phyloP scores from a whole-genome alignment of 2,797 vertebrate species.

The Notamacropus eugenii region DNA sequence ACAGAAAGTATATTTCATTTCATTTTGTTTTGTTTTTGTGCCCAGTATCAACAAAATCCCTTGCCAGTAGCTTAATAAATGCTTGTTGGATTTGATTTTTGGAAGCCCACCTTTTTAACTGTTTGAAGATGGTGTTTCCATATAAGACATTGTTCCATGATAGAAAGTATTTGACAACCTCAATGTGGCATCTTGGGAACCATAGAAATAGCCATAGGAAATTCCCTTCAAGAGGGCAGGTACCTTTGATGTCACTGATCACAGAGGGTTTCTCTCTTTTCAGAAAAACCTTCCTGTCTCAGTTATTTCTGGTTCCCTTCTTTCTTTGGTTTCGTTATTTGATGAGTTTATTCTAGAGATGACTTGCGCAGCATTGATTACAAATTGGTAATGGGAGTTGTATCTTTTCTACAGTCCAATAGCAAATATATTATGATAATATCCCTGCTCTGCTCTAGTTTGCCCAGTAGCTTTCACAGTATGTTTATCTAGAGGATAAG shows the following conservation, averaged over 20 bases:
- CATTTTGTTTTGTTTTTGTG: background rate
- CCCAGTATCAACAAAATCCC: background rate
- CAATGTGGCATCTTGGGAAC: no score
- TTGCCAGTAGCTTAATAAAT: background rate
- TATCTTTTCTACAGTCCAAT: background rate
- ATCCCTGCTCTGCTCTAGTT: background rate
- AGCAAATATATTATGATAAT: background rate
- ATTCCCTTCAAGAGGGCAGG: no score
- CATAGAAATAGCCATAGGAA: no score
- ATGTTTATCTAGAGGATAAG: background rate
- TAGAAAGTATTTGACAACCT: no score
- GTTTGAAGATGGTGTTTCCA: background rate
- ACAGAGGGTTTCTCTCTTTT: no score
- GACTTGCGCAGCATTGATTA: background rate
- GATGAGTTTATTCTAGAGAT: constrained; percentile 14
- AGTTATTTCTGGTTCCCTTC: constrained; percentile 11
- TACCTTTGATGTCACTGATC: no score
- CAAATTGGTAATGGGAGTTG: background rate
- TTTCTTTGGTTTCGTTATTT: background rate
- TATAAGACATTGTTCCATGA: background rate
- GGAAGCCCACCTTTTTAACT: constrained; percentile 22
- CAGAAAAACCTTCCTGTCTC: constrained; percentile 9
- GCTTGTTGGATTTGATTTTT: background rate
- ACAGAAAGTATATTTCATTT: background rate
- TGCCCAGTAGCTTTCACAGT: background rate